Evolutionary conservation across 2,113 vertebrate species (phyloP), one percentile per base, ranked within the genome.

Genomic region (Xyrauchen texanus): DNA sequence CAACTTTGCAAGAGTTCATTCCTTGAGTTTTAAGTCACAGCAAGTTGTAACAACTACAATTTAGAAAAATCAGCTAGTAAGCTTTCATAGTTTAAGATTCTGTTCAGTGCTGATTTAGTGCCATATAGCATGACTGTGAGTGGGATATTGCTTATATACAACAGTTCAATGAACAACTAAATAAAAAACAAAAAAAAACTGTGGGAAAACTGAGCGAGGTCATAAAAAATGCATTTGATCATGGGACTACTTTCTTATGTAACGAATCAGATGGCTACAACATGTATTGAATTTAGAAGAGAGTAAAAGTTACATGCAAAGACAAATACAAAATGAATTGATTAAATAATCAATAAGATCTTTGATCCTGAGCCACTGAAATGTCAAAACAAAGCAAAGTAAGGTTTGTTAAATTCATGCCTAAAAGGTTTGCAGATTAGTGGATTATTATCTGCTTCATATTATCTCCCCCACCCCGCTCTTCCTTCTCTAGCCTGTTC

Each of bases 311-410:
- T 10, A 53, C 4, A 53, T 55, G 15, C 3, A n/a, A n/a, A n/a
- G n/a, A n/a, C n/a, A n/a, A n/a, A n/a, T n/a, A n/a, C n/a, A n/a
- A n/a, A n/a, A n/a, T n/a, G 46, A 75, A 13, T 34, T 75, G 11
- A 75, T 52, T 42, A 75, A 63, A 51, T 63, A 75, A 63, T 16
- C 16, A 63, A 63, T 51, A 63, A 63, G 16, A 12, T 7, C 72
- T 75, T 75, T 75, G 72, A 58, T 67, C 45, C 16, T 53, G 10
- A 53, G 42, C 64, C 61, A 47, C 44, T 68, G 55, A 74, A 64
- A 69, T 77, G 69, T 21, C 44, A 3, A 64, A 66, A 51, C 49
- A 58, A 60, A 34, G 21, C 1, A 64, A 53, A 60, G 9, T 15
- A 44, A 67, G 58, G 70, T 74, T n/a, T 45, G 4, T 9, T 82